Evolutionary conservation across 2,113 vertebrate species (phyloP).

Genomic region (Anarhynchus alexandrinus): DNA sequence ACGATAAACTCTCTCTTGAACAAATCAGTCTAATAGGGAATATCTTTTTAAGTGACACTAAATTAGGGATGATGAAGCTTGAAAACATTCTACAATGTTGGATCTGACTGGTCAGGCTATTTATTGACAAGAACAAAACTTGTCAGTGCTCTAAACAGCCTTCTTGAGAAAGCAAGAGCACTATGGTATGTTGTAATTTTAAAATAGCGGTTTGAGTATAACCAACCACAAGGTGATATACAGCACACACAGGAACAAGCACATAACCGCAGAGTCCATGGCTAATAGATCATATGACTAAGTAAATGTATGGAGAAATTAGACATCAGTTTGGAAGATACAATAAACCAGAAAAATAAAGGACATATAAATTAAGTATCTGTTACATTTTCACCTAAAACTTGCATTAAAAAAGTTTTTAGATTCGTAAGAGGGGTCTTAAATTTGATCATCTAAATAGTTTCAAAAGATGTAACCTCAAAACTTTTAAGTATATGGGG

Average conservation of each 20-base stretch:
- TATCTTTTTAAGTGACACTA: not conserved
- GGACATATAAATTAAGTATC: not conserved
- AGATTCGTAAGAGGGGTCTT: not conserved
- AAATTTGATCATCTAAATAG: not conserved
- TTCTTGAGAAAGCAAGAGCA: not conserved
- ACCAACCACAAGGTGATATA: not conserved
- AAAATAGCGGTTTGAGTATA: not conserved
- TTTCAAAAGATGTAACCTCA: not conserved
- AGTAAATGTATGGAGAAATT: not conserved
- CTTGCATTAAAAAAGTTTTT: not conserved
- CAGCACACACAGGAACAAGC: not conserved
- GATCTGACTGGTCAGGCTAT: not conserved
- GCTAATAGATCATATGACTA: not conserved
- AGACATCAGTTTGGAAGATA: not conserved
- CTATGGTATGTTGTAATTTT: not conserved
- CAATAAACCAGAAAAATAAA: not conserved
- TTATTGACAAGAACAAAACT: not conserved
- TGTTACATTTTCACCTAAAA: not conserved
- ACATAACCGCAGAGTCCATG: not conserved
- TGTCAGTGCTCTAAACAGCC: accelerated
- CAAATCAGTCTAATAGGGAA: not conserved
- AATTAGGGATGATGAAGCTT: not conserved
- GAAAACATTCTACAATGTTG: not conserved
- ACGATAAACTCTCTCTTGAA: not conserved
- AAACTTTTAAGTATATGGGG: not conserved